These are phyloP conservation scores for Vanessa tameamea DNA, from an alignment of 1,140 invertebrate species.

Conservation along the genomic window DNA sequence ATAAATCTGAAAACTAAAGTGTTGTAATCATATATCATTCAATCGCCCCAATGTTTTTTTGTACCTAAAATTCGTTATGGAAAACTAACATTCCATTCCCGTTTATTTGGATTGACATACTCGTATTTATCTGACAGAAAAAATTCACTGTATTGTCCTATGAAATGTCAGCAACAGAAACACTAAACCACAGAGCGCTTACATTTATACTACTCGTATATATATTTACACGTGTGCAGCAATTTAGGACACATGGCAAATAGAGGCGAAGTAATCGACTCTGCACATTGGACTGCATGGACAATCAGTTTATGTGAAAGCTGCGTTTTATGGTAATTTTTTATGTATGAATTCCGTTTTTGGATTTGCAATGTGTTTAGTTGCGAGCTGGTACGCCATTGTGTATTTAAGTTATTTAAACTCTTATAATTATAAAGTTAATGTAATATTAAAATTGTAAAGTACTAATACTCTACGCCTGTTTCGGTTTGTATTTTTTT, in stretches of 20 bases:
- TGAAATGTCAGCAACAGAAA: slow-evolving; percentile 14
- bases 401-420: neutral
- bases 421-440: too few relatives aligned
- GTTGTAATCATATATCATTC: slow-evolving; percentile 1
- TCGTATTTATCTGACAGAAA: slow-evolving; percentile 14
- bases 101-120: slow-evolving; percentile 13
- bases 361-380: neutral
- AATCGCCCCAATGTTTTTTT: neutral
- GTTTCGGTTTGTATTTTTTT: too few relatives aligned
- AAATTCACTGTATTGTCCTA: neutral
- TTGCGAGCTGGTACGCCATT: neutral
- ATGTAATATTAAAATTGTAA: too few relatives aligned
- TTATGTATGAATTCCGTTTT: slow-evolving; percentile 1
- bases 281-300: neutral
- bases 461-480: too few relatives aligned
- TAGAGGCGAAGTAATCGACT: slow-evolving; percentile 10
- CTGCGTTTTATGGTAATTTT: slow-evolving; percentile 12
- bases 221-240: slow-evolving; percentile 17
- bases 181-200: slow-evolving; percentile 18
- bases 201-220: slow-evolving; percentile 19
- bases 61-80: slow-evolving; percentile 5
- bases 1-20: neutral
- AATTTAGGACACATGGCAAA: slow-evolving; percentile 19
- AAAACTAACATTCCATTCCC: slow-evolving; percentile 9
- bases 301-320: slow-evolving; percentile 3